Percentiles rank a stretch among this genome's conserved stretches.
phyloP scores from a whole-genome alignment of 1,140 invertebrate species.

The Argopecten irradians region DNA sequence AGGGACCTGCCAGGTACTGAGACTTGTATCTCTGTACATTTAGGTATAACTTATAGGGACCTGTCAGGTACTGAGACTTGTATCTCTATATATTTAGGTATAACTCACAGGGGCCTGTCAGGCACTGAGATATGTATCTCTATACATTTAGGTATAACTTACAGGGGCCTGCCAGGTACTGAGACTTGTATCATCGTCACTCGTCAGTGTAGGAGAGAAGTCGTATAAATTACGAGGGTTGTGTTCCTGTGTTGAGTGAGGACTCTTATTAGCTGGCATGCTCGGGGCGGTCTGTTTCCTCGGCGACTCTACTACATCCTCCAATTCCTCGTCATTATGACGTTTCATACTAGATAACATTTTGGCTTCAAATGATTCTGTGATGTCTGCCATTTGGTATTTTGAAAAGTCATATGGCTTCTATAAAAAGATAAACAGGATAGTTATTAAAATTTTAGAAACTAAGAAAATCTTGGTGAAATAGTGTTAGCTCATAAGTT shows the following conservation, averaged over 20 bases:
- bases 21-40: too few species aligned
- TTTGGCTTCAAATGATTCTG: conserved; percentile 69
- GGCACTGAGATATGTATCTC: too few species aligned
- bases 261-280: conserved; percentile 6
- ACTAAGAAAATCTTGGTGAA: background rate
- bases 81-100: too few species aligned
- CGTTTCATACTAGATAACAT: conserved; percentile 69
- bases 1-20: too few species aligned
- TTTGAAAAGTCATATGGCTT: conserved; percentile 66
- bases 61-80: too few species aligned
- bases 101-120: too few species aligned
- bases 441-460: background rate
- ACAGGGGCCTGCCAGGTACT: conserved; percentile 70
- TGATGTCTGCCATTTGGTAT: conserved; percentile 68
- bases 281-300: conserved; percentile 26
- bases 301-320: conserved; percentile 49
- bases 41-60: too few species aligned
- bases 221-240: conserved; percentile 53
- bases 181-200: conserved; percentile 68
- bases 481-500: too few species aligned
- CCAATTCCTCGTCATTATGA: conserved; percentile 62
- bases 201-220: conserved; percentile 64
- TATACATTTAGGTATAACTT: conserved; percentile 35
- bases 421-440: conserved; percentile 43
- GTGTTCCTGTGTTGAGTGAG: conserved; percentile 19